Conservation (phyloP, 2,113 vertebrate genomes). For the Labrus mixtus region DNA sequence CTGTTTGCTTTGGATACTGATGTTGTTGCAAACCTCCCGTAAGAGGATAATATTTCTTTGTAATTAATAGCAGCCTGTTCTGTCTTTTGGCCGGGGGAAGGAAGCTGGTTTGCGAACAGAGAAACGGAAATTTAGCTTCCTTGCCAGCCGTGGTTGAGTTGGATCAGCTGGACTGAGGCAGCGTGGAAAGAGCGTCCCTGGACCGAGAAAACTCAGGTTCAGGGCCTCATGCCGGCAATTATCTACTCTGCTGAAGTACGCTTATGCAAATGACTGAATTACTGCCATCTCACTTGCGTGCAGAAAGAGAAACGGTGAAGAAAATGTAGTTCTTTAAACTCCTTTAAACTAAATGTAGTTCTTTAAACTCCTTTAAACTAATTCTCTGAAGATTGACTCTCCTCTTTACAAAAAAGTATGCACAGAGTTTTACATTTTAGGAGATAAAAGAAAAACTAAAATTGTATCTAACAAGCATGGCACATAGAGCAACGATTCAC, state of each 20-base stretch:
- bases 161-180: slow-evolving; percentile 51
- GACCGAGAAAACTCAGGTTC: slow-evolving; percentile 5
- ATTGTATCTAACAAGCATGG: not conserved
- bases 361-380: not conserved
- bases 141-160: slow-evolving; percentile 39
- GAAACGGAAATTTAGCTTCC: slow-evolving; percentile 65
- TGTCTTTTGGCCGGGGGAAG: slow-evolving; percentile 48
- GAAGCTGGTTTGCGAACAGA: slow-evolving; percentile 57
- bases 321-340: not conserved
- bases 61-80: slow-evolving; percentile 74
- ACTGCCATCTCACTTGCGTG: slow-evolving; percentile 5
- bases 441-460: no score
- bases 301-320: not conserved
- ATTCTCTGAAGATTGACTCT: not conserved
- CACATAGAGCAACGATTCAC: not conserved
- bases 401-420: no score
- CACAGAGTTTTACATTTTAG: not conserved
- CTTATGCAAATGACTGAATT: slow-evolving; percentile 3
- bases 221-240: not conserved
- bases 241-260: slow-evolving; percentile 8
- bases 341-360: not conserved
- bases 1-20: slow-evolving; percentile 78
- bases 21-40: slow-evolving; percentile 64
- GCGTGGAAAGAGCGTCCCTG: slow-evolving; percentile 14
- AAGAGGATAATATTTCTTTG: slow-evolving; percentile 74